phyloP scores from a whole-genome alignment of 2,797 vertebrate species.

The Megaceryle alcyon region DNA sequence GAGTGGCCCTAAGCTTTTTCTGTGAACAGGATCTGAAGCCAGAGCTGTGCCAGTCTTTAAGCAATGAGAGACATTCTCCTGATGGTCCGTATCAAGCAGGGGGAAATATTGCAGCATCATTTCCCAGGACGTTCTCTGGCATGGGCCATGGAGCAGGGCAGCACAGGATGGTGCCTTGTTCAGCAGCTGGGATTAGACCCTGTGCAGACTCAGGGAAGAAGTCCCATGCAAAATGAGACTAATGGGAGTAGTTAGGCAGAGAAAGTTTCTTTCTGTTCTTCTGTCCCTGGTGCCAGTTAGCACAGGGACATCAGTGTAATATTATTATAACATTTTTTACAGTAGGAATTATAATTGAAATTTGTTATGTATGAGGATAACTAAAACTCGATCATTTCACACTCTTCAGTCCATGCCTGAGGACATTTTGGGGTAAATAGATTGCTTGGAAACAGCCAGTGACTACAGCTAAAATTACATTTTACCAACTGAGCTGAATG shows the following conservation, averaged over 20 bases:
- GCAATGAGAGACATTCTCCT: neutral
- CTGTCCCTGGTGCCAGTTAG: conserved; percentile 58
- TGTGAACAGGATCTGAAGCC: conserved; percentile 36
- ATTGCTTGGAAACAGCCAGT: conserved; percentile 81
- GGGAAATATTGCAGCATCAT: neutral
- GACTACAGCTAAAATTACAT: conserved; percentile 83
- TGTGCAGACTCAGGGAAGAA: neutral
- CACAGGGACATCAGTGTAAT: conserved; percentile 58
- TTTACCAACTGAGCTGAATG: conserved; percentile 81
- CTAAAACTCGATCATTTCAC: conserved; percentile 83
- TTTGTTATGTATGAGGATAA: conserved; percentile 82
- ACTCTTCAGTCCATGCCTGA: conserved; percentile 78
- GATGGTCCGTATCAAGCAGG: neutral
- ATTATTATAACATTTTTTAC: conserved; percentile 80
- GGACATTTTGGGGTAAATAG: conserved; percentile 83
- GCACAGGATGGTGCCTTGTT: neutral
- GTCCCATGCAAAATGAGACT: neutral
- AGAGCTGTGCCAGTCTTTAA: conserved; percentile 27
- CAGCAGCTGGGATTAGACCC: neutral
- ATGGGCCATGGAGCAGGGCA: neutral
- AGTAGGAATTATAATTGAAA: conserved; percentile 82
- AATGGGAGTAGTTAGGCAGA: conserved; percentile 29
- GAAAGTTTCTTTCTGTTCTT: conserved; percentile 49
- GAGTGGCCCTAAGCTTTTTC: conserved; percentile 20
- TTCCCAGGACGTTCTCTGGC: neutral